Base-by-base conservation (phyloP, 2,888 invertebrate species). In the Malthinus flaveolus region DNA sequence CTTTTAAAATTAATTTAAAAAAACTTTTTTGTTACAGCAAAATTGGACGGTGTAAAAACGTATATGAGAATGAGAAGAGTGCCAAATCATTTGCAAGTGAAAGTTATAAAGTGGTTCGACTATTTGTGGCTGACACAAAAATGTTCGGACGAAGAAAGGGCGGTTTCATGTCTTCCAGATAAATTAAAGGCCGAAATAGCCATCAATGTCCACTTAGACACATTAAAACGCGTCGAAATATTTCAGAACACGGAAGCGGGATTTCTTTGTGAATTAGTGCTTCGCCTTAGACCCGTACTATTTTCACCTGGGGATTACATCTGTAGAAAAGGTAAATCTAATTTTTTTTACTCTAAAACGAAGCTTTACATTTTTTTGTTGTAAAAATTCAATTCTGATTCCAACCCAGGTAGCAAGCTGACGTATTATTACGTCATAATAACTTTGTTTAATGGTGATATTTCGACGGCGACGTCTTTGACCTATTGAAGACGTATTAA, bases 231-330 rank as follows among this genome's bases (percentile, higher is more conserved):
- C 79, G 96, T 98, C 76, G 97, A 98, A 83, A 98, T 98, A 77
- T 98, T 98, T 83, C 97, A 98, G 84, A 97, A 97, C 81, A 98
- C 97, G 49, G 98, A 98, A 81, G 97, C 97, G 61, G 98, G 98
- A 56, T 98, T 98, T 84, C 87, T 98, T 65, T 97, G 97, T 79
- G 97, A 97, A 81, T 85, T 98, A 73, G 98, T 98, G 71, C 85
- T 98, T 65, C 86, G 95, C 78, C 85, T 98, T 66, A 85, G 96
- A 71, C 97, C 97, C 50, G 97, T 97, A 49, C 87, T 98, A 64
- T 98, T 97, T 82, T 97, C 97, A 70, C 98, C 98, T 23, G 97
- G 97, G 57, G 98, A 98, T 82, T 98, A 94, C 81, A 97, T 98
- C 77, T 98, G 98, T 83, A 88, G 97, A 72, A 98, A 98, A 91